Evolutionary conservation across 2,888 invertebrate genomes (phyloP).

Genomic region (Cenopis cana): DNA sequence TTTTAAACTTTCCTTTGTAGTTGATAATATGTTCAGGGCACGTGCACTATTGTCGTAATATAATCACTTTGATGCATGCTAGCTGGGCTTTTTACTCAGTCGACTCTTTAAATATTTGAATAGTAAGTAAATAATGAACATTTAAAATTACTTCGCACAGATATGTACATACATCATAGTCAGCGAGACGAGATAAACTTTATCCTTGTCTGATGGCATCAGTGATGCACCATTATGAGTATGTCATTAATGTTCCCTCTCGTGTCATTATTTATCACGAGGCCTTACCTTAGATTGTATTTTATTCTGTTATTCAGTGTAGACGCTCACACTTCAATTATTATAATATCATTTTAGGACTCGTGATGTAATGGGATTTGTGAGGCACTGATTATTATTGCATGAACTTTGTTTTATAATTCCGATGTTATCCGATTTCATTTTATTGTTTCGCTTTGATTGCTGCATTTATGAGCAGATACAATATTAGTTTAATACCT

Average conservation of each 20-base stretch:
- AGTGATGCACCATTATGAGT: no score
- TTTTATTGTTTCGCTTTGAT: no score
- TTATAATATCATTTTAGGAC: not conserved
- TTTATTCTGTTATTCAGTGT: not conserved
- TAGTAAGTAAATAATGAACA: not conserved
- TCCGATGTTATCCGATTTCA: no score
- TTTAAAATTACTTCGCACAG: not conserved
- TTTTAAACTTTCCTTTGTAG: not conserved
- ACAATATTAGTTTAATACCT: no score
- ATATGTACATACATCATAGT: not conserved
- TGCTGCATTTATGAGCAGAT: no score
- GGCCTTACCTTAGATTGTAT: no score
- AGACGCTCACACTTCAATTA: not conserved
- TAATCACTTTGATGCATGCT: slow-evolving; percentile 27
- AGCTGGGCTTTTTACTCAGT: not conserved
- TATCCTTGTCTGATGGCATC: no score
- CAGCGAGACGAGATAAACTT: no score
- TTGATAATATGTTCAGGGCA: not conserved
- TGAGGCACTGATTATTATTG: not conserved
- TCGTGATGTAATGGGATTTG: not conserved
- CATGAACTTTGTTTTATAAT: not conserved
- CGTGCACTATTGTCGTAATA: slow-evolving; percentile 24
- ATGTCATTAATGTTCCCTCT: no score
- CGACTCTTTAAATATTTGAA: not conserved
- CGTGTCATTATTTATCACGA: no score